Percentiles rank a stretch among this genome's conserved stretches.
These are phyloP conservation scores for Xyrichtys novacula DNA, from an alignment of 2,797 vertebrate species.

Conservation along the genomic window DNA sequence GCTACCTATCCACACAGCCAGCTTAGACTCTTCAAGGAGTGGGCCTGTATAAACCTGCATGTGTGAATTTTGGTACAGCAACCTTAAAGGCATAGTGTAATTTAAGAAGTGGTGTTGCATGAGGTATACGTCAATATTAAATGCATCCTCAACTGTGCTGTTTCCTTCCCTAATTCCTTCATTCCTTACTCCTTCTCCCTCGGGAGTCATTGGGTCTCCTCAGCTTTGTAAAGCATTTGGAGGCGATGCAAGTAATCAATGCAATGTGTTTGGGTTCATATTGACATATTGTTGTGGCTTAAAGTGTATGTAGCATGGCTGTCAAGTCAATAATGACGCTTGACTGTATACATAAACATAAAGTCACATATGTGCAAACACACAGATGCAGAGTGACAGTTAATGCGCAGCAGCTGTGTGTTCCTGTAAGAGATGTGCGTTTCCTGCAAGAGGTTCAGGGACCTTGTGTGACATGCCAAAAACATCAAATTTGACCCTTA, in stretches of 20 bases:
- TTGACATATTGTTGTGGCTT: constrained; percentile 66
- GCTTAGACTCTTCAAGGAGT: not conserved
- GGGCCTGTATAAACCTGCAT: not conserved
- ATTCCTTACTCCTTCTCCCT: constrained; percentile 38
- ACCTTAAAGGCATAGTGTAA: no score
- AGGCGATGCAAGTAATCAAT: constrained; percentile 71
- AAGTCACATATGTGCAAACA: constrained; percentile 6
- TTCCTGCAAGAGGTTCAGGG: constrained; percentile 53
- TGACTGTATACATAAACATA: constrained; percentile 11
- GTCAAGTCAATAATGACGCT: constrained; percentile 57
- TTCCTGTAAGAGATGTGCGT: constrained; percentile 32
- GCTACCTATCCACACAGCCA: not conserved
- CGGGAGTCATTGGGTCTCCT: constrained; percentile 55
- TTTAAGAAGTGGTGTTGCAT: no score
- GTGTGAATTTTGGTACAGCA: not conserved
- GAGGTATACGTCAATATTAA: no score
- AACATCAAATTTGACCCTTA: constrained; percentile 51
- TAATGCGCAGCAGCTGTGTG: constrained; percentile 47
- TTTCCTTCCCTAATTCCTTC: constrained; percentile 49
- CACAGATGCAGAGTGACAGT: constrained; percentile 15
- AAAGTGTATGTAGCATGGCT: constrained; percentile 60
- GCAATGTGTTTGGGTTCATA: constrained; percentile 53
- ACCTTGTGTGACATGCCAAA: constrained; percentile 47
- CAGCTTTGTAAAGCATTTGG: constrained; percentile 51
- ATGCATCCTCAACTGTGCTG: constrained; percentile 18